Conservation (phyloP, 1,140 invertebrate genomes). For the Asbolus verrucosus region DNA sequence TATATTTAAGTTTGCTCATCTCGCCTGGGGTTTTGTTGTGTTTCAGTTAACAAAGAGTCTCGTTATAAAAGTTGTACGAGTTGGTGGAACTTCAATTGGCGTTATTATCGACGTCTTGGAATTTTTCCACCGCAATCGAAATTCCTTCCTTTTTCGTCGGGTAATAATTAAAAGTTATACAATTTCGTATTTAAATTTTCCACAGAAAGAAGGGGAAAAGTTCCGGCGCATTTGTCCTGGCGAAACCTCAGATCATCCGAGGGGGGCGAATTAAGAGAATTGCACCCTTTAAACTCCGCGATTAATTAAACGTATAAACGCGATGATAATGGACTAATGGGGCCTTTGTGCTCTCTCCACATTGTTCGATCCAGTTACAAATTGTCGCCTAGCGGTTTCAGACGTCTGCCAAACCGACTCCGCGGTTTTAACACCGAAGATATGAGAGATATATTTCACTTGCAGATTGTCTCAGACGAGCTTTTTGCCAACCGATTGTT, state of each 20-base stretch:
- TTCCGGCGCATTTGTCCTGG: too few species aligned
- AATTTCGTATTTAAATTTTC: slow-evolving; percentile 26
- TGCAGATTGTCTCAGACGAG: slow-evolving; percentile 1
- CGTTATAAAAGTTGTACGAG: slow-evolving; percentile 37
- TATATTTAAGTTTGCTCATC: slow-evolving; percentile 9
- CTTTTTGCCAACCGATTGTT: neutral
- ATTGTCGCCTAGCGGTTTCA: slow-evolving; percentile 47
- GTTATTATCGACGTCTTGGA: slow-evolving; percentile 37
- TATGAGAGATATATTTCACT: slow-evolving; percentile 22
- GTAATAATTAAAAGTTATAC: slow-evolving; percentile 35
- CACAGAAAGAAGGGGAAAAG: too few species aligned
- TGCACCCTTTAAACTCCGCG: slow-evolving; percentile 41
- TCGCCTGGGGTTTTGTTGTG: too few species aligned
- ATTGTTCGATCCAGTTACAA: slow-evolving; percentile 53
- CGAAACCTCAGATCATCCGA: slow-evolving; percentile 26
- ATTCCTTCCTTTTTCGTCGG: slow-evolving; percentile 21
- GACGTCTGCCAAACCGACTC: slow-evolving; percentile 30
- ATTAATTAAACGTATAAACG: slow-evolving; percentile 52
- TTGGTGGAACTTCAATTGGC: slow-evolving; percentile 29
- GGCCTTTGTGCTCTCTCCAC: slow-evolving; percentile 42
- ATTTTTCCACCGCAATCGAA: slow-evolving; percentile 36
- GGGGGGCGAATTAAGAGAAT: slow-evolving; percentile 44
- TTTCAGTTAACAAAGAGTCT: slow-evolving; percentile 32
- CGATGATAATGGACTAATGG: slow-evolving; percentile 51
- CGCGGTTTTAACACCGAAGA: too few species aligned